Evolutionary conservation across 2,888 invertebrate species (phyloP).

Genomic region (Pristionchus arcanus): DNA sequence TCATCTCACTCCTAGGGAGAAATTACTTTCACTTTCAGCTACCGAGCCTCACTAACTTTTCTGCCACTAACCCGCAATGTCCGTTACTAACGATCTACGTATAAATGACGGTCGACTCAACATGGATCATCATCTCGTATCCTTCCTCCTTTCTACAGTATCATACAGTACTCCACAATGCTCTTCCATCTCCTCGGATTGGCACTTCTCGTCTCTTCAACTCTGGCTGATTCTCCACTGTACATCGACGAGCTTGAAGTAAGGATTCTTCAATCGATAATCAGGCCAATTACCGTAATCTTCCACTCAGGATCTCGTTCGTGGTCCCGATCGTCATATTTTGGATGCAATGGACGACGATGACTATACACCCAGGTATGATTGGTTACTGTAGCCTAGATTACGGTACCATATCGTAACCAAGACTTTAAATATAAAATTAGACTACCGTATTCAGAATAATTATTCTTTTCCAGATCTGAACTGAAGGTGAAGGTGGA

Average conservation of each 20-base stretch:
- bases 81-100: background rate
- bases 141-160: background rate
- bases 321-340: background rate
- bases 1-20: background rate
- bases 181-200: background rate
- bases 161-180: constrained; percentile 22
- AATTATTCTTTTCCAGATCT: background rate
- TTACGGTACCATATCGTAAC: background rate
- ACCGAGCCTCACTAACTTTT: background rate
- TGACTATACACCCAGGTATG: background rate
- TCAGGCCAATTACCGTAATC: background rate
- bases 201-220: background rate
- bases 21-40: background rate
- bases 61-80: background rate
- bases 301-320: constrained; percentile 30
- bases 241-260: constrained; percentile 35
- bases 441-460: too few species aligned
- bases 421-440: too few species aligned
- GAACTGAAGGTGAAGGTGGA: constrained; percentile 8
- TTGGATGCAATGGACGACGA: constrained; percentile 10
- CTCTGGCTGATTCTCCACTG: background rate
- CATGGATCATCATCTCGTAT: background rate
- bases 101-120: background rate
- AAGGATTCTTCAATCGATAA: background rate
- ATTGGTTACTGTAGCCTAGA: background rate